These are phyloP conservation scores for Sebastolobus altivelis DNA, from an alignment of 2,797 vertebrate species.

Conservation along the genomic window DNA sequence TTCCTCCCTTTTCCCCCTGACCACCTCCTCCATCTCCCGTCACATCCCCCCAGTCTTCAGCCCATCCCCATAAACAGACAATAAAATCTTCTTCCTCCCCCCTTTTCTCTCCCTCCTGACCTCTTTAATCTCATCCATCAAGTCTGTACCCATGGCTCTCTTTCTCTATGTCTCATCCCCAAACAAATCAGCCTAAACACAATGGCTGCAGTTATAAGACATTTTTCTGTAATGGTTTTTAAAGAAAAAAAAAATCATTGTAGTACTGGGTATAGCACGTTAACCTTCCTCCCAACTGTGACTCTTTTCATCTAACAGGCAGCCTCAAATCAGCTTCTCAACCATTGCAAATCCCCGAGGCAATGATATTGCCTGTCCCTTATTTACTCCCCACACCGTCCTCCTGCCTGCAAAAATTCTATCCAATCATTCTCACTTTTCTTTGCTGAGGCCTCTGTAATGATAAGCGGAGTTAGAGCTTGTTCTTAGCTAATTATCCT, in stretches of 20 bases:
- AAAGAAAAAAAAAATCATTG: not conserved
- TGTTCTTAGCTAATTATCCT: slow-evolving; percentile 55
- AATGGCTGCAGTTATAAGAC: slow-evolving; percentile 39
- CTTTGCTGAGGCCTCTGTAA: slow-evolving; percentile 19
- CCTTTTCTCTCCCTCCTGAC: slow-evolving; percentile 31
- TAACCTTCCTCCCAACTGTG: slow-evolving; percentile 31
- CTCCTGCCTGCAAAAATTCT: slow-evolving; percentile 20
- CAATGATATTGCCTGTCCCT: slow-evolving; percentile 38
- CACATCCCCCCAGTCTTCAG: slow-evolving; percentile 9
- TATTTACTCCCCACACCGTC: slow-evolving; percentile 28
- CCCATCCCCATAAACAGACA: slow-evolving; percentile 43
- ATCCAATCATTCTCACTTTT: slow-evolving; percentile 41
- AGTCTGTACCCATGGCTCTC: slow-evolving; percentile 21
- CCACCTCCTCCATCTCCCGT: slow-evolving; percentile 11
- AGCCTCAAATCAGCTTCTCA: slow-evolving; percentile 33
- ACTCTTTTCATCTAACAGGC: slow-evolving; percentile 33
- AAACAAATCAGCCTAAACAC: slow-evolving; percentile 16
- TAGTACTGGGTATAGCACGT: slow-evolving; percentile 8
- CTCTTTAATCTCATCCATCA: slow-evolving; percentile 61
- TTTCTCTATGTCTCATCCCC: slow-evolving; percentile 27
- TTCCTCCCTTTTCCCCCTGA: slow-evolving; percentile 33
- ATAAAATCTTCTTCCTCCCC: slow-evolving; percentile 1
- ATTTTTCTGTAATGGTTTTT: slow-evolving; percentile 29
- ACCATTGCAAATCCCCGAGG: slow-evolving; percentile 36
- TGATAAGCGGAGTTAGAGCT: slow-evolving; percentile 44